A percentile compares a stretch with the other conserved stretches of the same genome.
phyloP scores from a whole-genome alignment of 2,113 vertebrate genomes.

The Vulpes vulpes region DNA sequence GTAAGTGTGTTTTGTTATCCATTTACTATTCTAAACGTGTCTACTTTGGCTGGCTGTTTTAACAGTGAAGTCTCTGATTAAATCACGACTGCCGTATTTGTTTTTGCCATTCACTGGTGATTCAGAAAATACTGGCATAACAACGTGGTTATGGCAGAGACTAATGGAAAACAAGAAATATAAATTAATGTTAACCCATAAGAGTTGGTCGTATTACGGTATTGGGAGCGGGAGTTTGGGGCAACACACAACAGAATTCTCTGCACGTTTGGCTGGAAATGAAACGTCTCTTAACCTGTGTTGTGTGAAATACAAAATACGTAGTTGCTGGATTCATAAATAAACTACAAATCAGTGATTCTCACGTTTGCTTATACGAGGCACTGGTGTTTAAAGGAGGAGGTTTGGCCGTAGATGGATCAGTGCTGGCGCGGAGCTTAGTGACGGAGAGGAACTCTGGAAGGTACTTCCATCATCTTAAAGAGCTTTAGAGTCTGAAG shows the following conservation, averaged over 20 bases:
- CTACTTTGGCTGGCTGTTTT: slow-evolving; percentile 71
- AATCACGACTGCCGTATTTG: slow-evolving; percentile 70
- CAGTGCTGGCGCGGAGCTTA: neutral
- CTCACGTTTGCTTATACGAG: neutral
- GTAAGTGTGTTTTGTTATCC: slow-evolving; percentile 71
- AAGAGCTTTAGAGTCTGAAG: neutral
- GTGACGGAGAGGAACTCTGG: neutral
- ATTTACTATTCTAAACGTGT: slow-evolving; percentile 79
- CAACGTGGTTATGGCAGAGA: slow-evolving; percentile 52
- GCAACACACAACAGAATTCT: neutral
- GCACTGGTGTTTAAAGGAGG: neutral
- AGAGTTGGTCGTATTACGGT: neutral
- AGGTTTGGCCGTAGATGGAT: neutral
- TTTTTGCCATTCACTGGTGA: slow-evolving; percentile 76
- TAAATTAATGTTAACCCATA: slow-evolving; percentile 57
- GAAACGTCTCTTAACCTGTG: neutral
- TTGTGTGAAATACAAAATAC: slow-evolving; percentile 32
- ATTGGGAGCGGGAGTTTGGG: neutral
- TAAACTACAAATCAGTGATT: neutral
- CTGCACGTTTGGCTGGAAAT: neutral
- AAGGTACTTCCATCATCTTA: neutral
- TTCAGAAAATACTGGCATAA: slow-evolving; percentile 72
- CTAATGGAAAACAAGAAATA: slow-evolving; percentile 66
- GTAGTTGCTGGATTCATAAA: neutral
- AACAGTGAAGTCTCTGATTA: slow-evolving; percentile 77